Conservation (phyloP, 2,113 vertebrate species). For the Laticauda colubrina region DNA sequence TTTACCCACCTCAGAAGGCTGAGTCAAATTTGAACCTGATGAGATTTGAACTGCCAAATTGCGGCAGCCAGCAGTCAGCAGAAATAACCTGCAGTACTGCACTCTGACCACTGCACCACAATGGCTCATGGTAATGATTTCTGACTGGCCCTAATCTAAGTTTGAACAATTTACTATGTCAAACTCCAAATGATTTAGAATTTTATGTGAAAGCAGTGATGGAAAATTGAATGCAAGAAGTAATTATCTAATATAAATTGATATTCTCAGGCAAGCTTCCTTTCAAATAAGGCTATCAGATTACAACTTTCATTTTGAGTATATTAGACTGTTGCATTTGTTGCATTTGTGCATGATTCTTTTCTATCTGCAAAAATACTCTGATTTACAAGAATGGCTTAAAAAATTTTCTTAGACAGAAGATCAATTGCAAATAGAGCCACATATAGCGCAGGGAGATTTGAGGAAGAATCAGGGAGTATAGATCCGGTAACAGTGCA, state of each 20-base stretch:
- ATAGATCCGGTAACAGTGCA: conserved; percentile 30
- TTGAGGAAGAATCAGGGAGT: background rate
- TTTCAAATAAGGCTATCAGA: background rate
- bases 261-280: background rate
- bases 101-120: too few species aligned
- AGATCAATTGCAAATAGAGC: conserved; percentile 42
- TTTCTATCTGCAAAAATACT: background rate
- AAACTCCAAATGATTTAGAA: background rate
- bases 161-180: background rate
- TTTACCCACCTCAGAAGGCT: too few species aligned
- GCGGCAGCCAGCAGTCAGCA: too few species aligned
- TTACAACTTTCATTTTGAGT: background rate
- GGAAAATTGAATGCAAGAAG: background rate
- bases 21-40: too few species aligned
- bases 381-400: background rate
- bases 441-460: conserved; percentile 47
- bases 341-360: background rate
- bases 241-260: background rate
- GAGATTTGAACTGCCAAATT: too few species aligned
- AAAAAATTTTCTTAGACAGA: conserved; percentile 8
- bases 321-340: background rate
- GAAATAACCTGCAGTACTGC: too few species aligned
- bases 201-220: background rate
- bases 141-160: background rate
- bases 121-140: background rate